Base-by-base conservation (phyloP, 2,888 invertebrate species). In the Seladonia tumulorum region DNA sequence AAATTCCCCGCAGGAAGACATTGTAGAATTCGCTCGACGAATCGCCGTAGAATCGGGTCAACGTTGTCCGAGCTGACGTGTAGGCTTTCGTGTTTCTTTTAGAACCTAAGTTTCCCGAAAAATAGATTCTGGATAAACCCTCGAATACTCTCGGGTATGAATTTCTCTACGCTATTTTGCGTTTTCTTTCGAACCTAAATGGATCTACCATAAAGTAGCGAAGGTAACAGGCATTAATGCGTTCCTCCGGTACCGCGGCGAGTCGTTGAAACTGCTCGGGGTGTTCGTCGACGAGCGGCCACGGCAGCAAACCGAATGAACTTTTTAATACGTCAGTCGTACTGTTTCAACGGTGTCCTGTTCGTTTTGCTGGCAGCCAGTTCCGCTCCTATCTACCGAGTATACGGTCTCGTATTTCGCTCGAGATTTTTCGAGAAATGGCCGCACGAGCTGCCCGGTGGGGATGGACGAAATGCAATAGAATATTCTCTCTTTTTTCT, bases 291-390 rank as follows among this genome's bases (percentile, higher is more conserved):
- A 10, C 72, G 57, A 72, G 71, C 66, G 47, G 12, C 57, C 53
- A 8, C 35, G 22, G 25, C 4, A 22, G 25, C 66, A 25, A 60
- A 70, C 35, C 76, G 39, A 74, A 83, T 66, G 42, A 83, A 83
- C 83, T 75, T 83, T 83, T 73, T 60, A 57, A 68, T 74, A 74
- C 60, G 42, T n/a, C 29, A 42, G 66, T 83, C 66, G 53, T 47
- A 82, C 49, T 42, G 35, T 25, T 68, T 8, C 68, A 39, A 68
- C 68, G 22, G 22, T 66, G 39, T 39, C 8, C 68, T 35, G 22
- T 68, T 68, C 68, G 22, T 35, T 68, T 35, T 68, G 39, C 39
- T 8, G 22, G 39, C 22, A 35, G 68, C 39, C 68, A 68, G 68
- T 68, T 42, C 12, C 12, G 68, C 39, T 68, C n/a, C 68, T n/a